A percentile compares a stretch with the other conserved stretches of the same genome.
Evolutionary conservation across 2,888 invertebrate genomes (phyloP).

Genomic region (Rosalia funebris): DNA sequence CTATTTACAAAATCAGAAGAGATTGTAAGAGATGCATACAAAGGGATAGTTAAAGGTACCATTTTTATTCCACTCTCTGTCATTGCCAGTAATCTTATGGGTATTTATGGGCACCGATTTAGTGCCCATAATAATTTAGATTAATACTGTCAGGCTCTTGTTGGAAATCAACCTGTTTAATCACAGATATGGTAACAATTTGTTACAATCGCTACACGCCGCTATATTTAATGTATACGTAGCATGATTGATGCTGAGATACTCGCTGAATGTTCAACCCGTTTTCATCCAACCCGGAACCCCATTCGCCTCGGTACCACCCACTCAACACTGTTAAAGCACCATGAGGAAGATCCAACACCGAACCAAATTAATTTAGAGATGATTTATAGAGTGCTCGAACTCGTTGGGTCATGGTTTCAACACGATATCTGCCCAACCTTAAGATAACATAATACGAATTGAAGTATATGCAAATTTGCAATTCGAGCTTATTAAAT

Average conservation of each 20-base stretch:
- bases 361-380: slow-evolving; percentile 42
- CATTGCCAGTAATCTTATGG: too few relatives aligned
- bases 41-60: too few relatives aligned
- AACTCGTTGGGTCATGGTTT: slow-evolving; percentile 32
- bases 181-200: background rate
- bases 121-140: too few relatives aligned
- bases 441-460: slow-evolving; percentile 4
- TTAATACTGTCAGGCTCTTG: too few relatives aligned
- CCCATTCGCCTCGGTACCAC: slow-evolving; percentile 13
- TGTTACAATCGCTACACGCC: slow-evolving; percentile 5
- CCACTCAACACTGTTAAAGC: slow-evolving; percentile 26
- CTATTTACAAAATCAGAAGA: too few relatives aligned
- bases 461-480: slow-evolving; percentile 21
- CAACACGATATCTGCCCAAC: slow-evolving; percentile 14
- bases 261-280: slow-evolving; percentile 19
- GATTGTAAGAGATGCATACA: too few relatives aligned
- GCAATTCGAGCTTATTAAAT: background rate
- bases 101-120: too few relatives aligned
- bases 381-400: slow-evolving; percentile 43
- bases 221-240: slow-evolving; percentile 5
- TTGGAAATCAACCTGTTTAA: background rate
- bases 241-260: slow-evolving; percentile 20
- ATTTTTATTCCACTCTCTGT: too few relatives aligned
- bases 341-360: slow-evolving; percentile 31
- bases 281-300: slow-evolving; percentile 19